phyloP scores from a whole-genome alignment of 2,888 invertebrate genomes.

The Athetis lepigone region DNA sequence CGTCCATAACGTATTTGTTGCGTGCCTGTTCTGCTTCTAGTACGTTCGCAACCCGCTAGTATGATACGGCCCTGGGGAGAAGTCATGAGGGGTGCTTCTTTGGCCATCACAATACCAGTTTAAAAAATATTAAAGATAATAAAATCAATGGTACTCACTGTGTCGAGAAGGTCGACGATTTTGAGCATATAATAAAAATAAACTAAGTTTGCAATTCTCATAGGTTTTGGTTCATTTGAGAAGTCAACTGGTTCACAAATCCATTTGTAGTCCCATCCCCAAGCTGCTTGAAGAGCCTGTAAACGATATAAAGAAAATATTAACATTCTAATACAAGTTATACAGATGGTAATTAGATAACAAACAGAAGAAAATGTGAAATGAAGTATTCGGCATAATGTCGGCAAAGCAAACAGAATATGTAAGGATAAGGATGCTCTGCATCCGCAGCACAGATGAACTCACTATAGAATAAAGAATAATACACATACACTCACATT shows the following conservation, averaged over 20 bases:
- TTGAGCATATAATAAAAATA: conserved; percentile 78
- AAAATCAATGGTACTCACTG: conserved; percentile 72
- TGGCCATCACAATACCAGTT: too few relatives aligned
- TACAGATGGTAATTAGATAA: too few relatives aligned
- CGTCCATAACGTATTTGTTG: too few relatives aligned
- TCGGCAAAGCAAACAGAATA: too few relatives aligned
- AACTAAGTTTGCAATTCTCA: conserved; percentile 60
- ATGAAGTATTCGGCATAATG: too few relatives aligned
- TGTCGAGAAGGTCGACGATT: conserved; percentile 81
- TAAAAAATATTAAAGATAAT: background rate
- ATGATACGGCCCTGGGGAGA: too few relatives aligned
- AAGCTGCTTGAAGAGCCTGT: conserved; percentile 75
- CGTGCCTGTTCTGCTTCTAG: too few relatives aligned
- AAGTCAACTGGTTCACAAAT: conserved; percentile 82
- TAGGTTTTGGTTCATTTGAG: conserved; percentile 64
- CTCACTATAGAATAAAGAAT: background rate
- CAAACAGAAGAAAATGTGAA: too few relatives aligned
- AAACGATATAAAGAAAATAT: conserved; percentile 33
- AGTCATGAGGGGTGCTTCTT: too few relatives aligned
- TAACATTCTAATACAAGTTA: too few relatives aligned
- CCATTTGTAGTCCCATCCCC: conserved; percentile 86
- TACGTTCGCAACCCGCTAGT: too few relatives aligned
- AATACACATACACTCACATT: conserved; percentile 81
- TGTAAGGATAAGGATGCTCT: too few relatives aligned
- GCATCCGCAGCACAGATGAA: background rate